Conservation (phyloP, 2,888 invertebrate genomes). For the Hedya salicella region DNA sequence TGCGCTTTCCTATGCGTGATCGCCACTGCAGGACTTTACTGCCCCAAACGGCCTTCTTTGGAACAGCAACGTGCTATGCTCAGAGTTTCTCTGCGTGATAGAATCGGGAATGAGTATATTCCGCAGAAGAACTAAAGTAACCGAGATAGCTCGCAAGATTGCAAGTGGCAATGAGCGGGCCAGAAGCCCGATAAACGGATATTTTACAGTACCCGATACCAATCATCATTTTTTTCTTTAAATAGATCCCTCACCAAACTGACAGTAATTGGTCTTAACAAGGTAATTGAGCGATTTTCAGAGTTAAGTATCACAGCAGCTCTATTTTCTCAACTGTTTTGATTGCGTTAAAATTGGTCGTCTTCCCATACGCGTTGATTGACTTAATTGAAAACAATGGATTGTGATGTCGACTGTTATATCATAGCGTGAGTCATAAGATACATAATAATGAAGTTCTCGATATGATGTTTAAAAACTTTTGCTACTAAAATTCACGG, state of each 20-base stretch:
- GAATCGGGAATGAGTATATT: no score
- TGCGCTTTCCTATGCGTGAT: no score
- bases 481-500: not conserved
- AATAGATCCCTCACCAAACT: slow-evolving; percentile 5
- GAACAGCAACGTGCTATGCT: no score
- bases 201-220: no score
- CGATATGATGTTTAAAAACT: not conserved
- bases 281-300: slow-evolving; percentile 33
- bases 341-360: slow-evolving; percentile 20
- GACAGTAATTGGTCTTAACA: slow-evolving; percentile 29
- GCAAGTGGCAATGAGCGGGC: no score
- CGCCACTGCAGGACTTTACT: no score
- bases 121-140: no score
- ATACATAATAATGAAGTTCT: not conserved
- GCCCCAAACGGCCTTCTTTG: no score
- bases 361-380: slow-evolving; percentile 10
- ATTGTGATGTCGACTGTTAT: not conserved
- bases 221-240: not conserved
- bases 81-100: no score
- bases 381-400: slow-evolving; percentile 22
- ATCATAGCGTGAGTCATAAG: not conserved
- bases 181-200: no score
- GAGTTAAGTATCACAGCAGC: slow-evolving; percentile 32
- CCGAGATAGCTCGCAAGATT: no score
- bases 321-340: slow-evolving; percentile 30